Evolutionary conservation across 64 coral and sea anemone species (phyloP).

Genomic region (Actinia tenebrosa): DNA sequence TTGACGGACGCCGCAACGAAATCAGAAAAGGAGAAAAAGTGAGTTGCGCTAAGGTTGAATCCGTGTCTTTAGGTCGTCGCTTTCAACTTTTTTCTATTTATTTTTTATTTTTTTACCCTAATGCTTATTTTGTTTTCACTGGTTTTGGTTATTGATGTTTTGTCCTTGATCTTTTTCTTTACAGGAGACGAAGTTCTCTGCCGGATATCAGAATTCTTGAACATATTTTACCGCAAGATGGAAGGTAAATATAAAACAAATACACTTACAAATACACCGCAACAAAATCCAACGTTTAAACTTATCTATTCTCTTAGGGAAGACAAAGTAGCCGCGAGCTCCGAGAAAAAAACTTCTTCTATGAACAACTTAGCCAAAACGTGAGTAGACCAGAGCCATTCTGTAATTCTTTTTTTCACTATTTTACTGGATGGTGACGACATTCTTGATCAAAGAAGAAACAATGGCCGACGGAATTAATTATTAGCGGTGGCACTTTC

Average conservation of each 20-base stretch:
- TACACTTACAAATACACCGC: not conserved
- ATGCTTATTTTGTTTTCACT: not conserved
- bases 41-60: not conserved
- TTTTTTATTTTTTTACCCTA: not conserved
- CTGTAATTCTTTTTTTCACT: too few species aligned
- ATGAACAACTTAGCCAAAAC: slow-evolving; percentile 75
- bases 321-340: slow-evolving; percentile 1
- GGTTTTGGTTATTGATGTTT: not conserved
- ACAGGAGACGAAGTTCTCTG: slow-evolving; percentile 62
- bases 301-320: not conserved
- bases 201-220: slow-evolving; percentile 53
- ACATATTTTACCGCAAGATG: not conserved
- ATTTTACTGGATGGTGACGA: too few species aligned
- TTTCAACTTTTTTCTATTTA: too few species aligned
- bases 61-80: too few species aligned
- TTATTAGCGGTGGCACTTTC: too few species aligned
- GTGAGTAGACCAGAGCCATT: slow-evolving; percentile 29
- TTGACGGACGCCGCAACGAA: slow-evolving; percentile 17
- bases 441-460: too few species aligned
- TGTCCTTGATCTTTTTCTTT: slow-evolving; percentile 3
- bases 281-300: not conserved
- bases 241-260: not conserved
- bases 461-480: too few species aligned
- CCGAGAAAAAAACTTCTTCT: slow-evolving; percentile 43
- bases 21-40: slow-evolving; percentile 4